A percentile compares a stretch with the other conserved stretches of the same genome.
Evolutionary conservation across 2,888 invertebrate species (phyloP).

Genomic region (Caenorhabditis panamensis): DNA sequence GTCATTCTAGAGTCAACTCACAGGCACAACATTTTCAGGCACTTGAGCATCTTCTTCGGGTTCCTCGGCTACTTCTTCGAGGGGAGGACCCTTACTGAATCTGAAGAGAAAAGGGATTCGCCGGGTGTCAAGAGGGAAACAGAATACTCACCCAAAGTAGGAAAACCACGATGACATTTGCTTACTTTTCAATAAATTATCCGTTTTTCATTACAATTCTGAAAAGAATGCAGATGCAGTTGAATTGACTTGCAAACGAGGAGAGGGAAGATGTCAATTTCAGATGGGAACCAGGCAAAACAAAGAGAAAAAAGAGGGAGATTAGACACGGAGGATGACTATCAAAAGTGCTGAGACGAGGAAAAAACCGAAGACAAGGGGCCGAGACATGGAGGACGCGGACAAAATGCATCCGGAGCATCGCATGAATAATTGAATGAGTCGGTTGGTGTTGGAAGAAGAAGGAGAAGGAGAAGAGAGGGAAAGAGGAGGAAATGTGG

Average conservation of each 20-base stretch:
- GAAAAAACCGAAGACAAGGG: constrained; percentile 8
- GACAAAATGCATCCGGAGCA: constrained; percentile 41
- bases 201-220: constrained; percentile 57
- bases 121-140: neutral
- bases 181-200: constrained; percentile 31
- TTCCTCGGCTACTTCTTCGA: constrained; percentile 60
- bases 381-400: constrained; percentile 27
- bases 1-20: constrained; percentile 17
- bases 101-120: constrained; percentile 15
- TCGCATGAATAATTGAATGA: constrained; percentile 62
- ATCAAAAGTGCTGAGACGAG: constrained; percentile 36
- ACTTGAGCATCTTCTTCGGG: constrained; percentile 43
- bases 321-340: constrained; percentile 26
- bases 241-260: neutral
- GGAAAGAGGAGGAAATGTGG: constrained; percentile 8
- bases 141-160: constrained; percentile 48
- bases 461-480: constrained; percentile 18
- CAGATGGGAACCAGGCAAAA: constrained; percentile 3
- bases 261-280: constrained; percentile 17
- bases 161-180: constrained; percentile 61
- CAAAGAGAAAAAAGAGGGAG: constrained; percentile 14
- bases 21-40: constrained; percentile 42
- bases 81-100: constrained; percentile 58
- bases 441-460: constrained; percentile 32
- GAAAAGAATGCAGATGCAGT: constrained; percentile 25